These are phyloP conservation scores for Hymenopus coronatus DNA, from an alignment of 2,888 invertebrate genomes.

Conservation along the genomic window DNA sequence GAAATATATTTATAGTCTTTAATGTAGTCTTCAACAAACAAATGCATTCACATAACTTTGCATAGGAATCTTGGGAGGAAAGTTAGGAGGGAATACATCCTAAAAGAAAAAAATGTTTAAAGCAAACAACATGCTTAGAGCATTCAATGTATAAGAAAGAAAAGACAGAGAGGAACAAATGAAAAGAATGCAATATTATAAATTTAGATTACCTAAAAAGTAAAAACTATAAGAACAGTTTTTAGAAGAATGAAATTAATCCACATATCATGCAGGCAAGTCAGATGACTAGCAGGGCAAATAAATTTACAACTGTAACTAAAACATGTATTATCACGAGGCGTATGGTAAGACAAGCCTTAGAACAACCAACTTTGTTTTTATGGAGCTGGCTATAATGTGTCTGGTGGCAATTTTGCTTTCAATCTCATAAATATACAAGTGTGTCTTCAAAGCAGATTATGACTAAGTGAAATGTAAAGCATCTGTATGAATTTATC, in stretches of 20 bases:
- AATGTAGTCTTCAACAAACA: background rate
- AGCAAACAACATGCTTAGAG: background rate
- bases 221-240: background rate
- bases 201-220: background rate
- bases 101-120: background rate
- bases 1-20: background rate
- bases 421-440: background rate
- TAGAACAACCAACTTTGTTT: conserved; percentile 4
- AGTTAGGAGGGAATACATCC: background rate
- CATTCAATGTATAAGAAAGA: background rate
- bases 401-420: background rate
- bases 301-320: background rate
- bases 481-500: background rate
- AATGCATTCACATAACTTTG: background rate
- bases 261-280: background rate
- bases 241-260: background rate
- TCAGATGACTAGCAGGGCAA: background rate
- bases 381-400: background rate
- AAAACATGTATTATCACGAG: background rate
- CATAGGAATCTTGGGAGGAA: background rate
- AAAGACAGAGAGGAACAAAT: background rate
- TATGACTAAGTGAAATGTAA: background rate
- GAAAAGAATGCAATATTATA: background rate
- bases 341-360: conserved; percentile 28
- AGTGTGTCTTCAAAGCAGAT: background rate